Base-by-base conservation (phyloP, 1,140 invertebrate species). In the Lepidurus apus region DNA sequence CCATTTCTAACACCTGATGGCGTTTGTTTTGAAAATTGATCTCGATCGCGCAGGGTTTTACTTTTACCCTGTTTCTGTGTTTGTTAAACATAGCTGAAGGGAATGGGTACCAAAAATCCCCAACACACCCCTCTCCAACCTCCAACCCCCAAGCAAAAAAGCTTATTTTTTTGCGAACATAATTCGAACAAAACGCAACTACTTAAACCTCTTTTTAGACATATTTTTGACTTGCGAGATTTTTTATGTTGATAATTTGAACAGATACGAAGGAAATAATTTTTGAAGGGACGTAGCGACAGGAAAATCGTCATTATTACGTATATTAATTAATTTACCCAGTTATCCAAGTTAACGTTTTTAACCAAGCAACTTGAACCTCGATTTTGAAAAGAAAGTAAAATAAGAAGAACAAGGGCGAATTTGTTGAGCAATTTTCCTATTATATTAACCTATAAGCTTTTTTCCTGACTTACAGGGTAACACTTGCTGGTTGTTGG, bases 401-500 rank as follows among this genome's bases (percentile, higher is more conserved):
- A 65, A 65, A 17, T 13, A 17, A 9, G 21, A 13, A 65, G 53
- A 17, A 65, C 53, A 65, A 65, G 53, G 53, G 53, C 53, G 53
- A 65, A 65, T 13, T 65, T 65, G n/a, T 65, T 65, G 53, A 65
- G 21, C 53, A 65, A 5, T 65, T 65, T 65, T 65, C 21, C 21
- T 65, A 13, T 65, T 11, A 65, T 65, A 65, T 65, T 65, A n/a
- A 65, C 8, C 7, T 11, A 65, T 65, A 65, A n/a, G 53, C 53
- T 65, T 65, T 65, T 47, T 65, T 65, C 53, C 53, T 65, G 53
- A 65, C 53, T 65, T 65, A 65, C 53, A 65, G 53, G 53, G 53
- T 65, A 65, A 34, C 53, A 65, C 53, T 65, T 65, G 53, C 53
- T 65, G 53, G 53, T 65, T 65, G 53, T 65, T 65, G 53, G 53